Conservation (phyloP, 2,113 vertebrate species). For the Nesoenas mayeri region DNA sequence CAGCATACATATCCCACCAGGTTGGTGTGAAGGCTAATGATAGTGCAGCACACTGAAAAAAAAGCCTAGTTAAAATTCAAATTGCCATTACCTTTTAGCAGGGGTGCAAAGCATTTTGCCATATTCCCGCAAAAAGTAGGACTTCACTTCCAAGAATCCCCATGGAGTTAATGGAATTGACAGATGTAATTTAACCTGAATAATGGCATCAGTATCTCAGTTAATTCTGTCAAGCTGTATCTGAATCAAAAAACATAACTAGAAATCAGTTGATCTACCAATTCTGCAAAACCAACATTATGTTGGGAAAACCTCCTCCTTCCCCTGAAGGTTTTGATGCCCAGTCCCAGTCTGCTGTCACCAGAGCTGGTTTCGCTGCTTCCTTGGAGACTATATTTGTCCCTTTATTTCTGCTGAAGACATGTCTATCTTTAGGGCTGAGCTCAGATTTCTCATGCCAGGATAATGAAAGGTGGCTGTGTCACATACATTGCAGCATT, state of each 20-base stretch:
- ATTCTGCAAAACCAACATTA: neutral
- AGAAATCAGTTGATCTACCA: neutral
- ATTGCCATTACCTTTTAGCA: neutral
- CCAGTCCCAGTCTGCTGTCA: neutral
- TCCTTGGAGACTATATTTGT: constrained; percentile 39
- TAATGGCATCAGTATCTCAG: neutral
- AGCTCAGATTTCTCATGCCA: constrained; percentile 36
- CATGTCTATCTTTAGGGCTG: constrained; percentile 45
- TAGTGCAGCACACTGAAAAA: neutral
- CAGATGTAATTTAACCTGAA: neutral
- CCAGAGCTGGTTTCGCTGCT: neutral
- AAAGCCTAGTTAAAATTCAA: neutral
- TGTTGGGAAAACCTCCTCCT: neutral
- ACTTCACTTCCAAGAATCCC: neutral
- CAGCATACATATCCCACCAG: neutral
- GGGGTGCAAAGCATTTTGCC: neutral
- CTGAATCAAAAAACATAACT: neutral
- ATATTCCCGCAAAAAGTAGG: neutral
- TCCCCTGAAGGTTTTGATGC: neutral
- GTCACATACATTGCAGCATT: constrained; percentile 9
- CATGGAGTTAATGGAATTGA: neutral
- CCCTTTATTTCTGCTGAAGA: constrained; percentile 40
- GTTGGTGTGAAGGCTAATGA: neutral
- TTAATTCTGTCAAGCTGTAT: neutral
- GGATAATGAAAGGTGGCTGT: constrained; percentile 50